phyloP scores from a whole-genome alignment of 2,113 vertebrate genomes.

The Melanostigma gelatinosum region DNA sequence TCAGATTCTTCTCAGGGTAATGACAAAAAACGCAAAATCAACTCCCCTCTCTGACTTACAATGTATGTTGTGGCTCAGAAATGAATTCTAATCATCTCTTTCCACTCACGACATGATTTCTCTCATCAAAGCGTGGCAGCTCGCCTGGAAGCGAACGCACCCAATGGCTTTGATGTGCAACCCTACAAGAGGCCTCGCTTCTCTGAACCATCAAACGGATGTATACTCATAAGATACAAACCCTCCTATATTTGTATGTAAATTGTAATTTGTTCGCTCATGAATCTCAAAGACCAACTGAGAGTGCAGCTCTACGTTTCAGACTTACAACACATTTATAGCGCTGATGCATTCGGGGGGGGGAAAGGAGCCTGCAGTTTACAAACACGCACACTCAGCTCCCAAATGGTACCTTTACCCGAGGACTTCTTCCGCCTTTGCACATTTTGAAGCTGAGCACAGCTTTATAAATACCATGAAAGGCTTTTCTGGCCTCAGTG shows the following conservation, averaged over 20 bases:
- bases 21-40: neutral
- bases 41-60: neutral
- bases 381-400: slow-evolving; percentile 16
- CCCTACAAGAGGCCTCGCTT: slow-evolving; percentile 35
- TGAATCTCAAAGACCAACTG: slow-evolving; percentile 56
- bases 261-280: slow-evolving; percentile 57
- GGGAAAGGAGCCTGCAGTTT: neutral
- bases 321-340: slow-evolving; percentile 6
- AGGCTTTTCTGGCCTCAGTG: slow-evolving; percentile 13
- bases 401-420: slow-evolving; percentile 35
- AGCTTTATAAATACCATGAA: slow-evolving; percentile 47
- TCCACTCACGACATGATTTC: slow-evolving; percentile 6
- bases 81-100: slow-evolving; percentile 36
- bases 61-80: neutral
- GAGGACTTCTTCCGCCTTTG: slow-evolving; percentile 44
- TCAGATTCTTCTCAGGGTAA: slow-evolving; percentile 10
- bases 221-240: slow-evolving; percentile 28
- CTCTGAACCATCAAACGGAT: slow-evolving; percentile 47
- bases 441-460: slow-evolving; percentile 36
- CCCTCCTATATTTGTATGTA: slow-evolving; percentile 36
- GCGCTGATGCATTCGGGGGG: neutral
- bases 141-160: slow-evolving; percentile 17
- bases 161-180: slow-evolving; percentile 29
- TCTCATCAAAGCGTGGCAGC: slow-evolving; percentile 40
- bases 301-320: neutral